Evolutionary conservation across 2,797 vertebrate species (phyloP).

Genomic region (Oceanodroma leucorhoa): DNA sequence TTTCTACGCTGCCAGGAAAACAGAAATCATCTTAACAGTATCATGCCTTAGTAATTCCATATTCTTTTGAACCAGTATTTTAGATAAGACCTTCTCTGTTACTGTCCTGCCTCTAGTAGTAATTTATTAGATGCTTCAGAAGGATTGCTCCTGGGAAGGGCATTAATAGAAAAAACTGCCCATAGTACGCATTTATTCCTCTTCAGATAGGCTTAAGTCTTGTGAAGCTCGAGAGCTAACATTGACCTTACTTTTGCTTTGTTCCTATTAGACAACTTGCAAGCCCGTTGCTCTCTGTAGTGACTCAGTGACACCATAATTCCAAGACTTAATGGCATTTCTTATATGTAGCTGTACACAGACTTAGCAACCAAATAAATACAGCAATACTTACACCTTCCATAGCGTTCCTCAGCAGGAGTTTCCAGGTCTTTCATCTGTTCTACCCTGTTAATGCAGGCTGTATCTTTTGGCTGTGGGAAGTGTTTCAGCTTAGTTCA

Average conservation of each 20-base stretch:
- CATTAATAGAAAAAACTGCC: neutral
- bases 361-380: neutral
- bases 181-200: fast-evolving
- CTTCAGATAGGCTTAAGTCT: neutral
- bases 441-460: neutral
- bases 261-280: neutral
- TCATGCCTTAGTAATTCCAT: neutral
- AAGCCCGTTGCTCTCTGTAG: neutral
- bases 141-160: neutral
- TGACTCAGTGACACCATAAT: neutral
- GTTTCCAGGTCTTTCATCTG: neutral
- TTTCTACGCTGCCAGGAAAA: neutral
- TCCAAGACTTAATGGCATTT: neutral
- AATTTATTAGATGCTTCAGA: neutral
- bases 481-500: neutral
- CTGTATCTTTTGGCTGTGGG: neutral
- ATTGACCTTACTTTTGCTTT: neutral
- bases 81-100: neutral
- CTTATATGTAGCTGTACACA: neutral
- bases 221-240: neutral
- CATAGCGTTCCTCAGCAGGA: neutral
- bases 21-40: neutral
- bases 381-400: neutral
- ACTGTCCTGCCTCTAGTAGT: neutral
- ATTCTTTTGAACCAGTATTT: neutral